Base-by-base conservation (phyloP, 2,888 invertebrate genomes). In the Drosophila subquinaria region DNA sequence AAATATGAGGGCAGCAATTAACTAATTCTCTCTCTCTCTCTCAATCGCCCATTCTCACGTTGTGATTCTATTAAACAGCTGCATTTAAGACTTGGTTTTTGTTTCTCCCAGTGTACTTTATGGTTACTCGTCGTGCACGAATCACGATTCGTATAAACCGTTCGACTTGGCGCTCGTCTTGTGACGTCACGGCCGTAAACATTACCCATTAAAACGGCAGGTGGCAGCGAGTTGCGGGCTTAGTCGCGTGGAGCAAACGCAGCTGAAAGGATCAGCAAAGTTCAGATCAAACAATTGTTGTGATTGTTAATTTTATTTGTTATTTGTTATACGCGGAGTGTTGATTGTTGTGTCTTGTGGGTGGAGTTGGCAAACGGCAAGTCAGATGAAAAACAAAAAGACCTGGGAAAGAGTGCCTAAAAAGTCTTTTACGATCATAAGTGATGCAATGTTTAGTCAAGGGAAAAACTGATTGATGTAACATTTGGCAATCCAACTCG, bases 231-330 rank as follows among this genome's bases (percentile, higher is more conserved):
- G 38, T 36, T 42, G 53, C 69, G 59, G 63, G 69, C 45, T 76
- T 79, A 90, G 89, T 90, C 74, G 78, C 68, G 60, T 69, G 53
- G 56, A 79, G 78, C 45, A 66, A 65, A 60, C 64, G 71, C 62
- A 79, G 51, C 73, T 59, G 77, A 50, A 82, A 89, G 84, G 89
- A 90, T 88, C 81, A 59, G 8, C 53, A n/a, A 42, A 38, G 67
- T 36, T 53, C 5, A 56, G 55, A 42, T 23, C 15, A 33, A 35
- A 17, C 4, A 51, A 35, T 40, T 35, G 42, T 17, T 20, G 33
- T 17, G n/a, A 43, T 10, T 42, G 4, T 40, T 47, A 8, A 6
- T 38, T 8, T 50, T 30, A n/a, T n/a, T 27, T 52, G 38, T 43
- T 20, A 9, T 35, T 59, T 20, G 38, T 30, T 20, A 40, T 20